These are phyloP conservation scores for Elaphurus davidianus DNA, from an alignment of 2,113 vertebrate genomes.

Conservation along the genomic window DNA sequence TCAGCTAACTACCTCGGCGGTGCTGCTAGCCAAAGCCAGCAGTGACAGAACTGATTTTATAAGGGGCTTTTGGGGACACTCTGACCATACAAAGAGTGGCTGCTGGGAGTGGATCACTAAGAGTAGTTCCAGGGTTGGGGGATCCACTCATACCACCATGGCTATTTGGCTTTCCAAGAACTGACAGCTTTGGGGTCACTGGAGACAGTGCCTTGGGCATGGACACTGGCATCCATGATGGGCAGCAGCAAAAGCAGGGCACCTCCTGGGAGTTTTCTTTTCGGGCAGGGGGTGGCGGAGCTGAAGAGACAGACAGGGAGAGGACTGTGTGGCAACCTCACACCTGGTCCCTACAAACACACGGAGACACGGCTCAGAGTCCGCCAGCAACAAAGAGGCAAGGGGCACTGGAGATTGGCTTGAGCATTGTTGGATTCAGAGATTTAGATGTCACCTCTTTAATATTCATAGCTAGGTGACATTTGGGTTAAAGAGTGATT, in stretches of 20 bases:
- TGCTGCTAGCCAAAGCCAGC: neutral
- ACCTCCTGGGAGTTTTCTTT: neutral
- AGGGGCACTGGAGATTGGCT: neutral
- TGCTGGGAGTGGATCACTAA: neutral
- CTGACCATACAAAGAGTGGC: neutral
- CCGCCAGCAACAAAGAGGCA: neutral
- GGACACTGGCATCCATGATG: fast-evolving
- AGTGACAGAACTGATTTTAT: neutral
- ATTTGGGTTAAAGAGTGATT: conserved; percentile 11
- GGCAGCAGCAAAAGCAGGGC: neutral
- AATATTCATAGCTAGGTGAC: neutral
- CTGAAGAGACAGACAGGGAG: neutral
- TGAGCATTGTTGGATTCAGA: neutral
- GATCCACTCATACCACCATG: neutral
- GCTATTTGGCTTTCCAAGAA: neutral
- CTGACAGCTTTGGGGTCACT: neutral
- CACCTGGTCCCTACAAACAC: neutral
- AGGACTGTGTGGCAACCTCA: no score
- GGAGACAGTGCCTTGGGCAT: neutral
- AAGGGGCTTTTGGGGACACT: neutral
- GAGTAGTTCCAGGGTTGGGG: neutral
- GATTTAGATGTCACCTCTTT: conserved; percentile 8
- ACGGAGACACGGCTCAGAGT: neutral
- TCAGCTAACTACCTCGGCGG: neutral
- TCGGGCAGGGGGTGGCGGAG: fast-evolving